These are phyloP conservation scores for Coryphaenoides rupestris DNA, from an alignment of 2,113 vertebrate genomes.

Conservation along the genomic window DNA sequence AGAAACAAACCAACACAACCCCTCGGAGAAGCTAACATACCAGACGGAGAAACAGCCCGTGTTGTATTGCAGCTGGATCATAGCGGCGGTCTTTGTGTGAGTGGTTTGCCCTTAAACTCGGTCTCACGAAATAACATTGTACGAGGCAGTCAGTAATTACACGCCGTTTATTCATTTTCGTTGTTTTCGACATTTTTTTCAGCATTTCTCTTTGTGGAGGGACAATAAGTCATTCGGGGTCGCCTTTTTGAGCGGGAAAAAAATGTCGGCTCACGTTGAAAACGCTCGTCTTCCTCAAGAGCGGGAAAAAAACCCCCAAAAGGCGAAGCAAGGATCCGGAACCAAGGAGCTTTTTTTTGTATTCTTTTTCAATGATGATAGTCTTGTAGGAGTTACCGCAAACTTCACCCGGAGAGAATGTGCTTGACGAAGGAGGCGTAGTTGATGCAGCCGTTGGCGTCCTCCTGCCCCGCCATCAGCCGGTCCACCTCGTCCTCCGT, in stretches of 20 bases:
- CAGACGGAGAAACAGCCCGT: too few relatives aligned
- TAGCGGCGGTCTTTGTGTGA: too few relatives aligned
- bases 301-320: slow-evolving; percentile 19
- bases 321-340: slow-evolving; percentile 22
- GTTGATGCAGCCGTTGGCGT: slow-evolving; percentile 96
- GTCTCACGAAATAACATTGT: slow-evolving; percentile 36
- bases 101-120: not conserved
- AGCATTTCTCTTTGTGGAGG: not conserved
- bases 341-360: not conserved
- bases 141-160: slow-evolving; percentile 40
- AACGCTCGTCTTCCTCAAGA: slow-evolving; percentile 31
- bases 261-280: slow-evolving; percentile 3
- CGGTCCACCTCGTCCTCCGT: slow-evolving; percentile 95
- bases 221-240: too few relatives aligned
- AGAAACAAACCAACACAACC: too few relatives aligned
- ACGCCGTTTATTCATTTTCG: slow-evolving; percentile 54
- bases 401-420: slow-evolving; percentile 86
- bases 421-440: slow-evolving; percentile 94
- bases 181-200: not conserved
- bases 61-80: too few relatives aligned
- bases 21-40: too few relatives aligned
- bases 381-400: too few relatives aligned
- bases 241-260: slow-evolving; percentile 18
- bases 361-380: not conserved
- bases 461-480: slow-evolving; percentile 95